Percentiles rank a stretch among this genome's conserved stretches.
These are phyloP conservation scores for Microctenopoma steveboyesi DNA, from an alignment of 2,797 vertebrate species.

Conservation along the genomic window DNA sequence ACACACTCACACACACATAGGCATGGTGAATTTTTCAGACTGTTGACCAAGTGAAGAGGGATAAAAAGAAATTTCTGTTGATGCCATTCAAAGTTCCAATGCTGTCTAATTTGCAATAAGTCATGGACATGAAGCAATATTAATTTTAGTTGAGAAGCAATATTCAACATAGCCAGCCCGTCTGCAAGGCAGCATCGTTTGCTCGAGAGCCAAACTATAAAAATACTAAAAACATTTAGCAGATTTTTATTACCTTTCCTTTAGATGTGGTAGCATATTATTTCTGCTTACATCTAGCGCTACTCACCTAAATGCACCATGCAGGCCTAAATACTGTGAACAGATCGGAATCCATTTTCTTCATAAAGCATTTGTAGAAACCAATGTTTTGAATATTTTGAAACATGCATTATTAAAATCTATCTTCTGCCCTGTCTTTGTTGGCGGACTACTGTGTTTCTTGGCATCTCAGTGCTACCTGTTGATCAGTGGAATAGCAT, in stretches of 20 bases:
- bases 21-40: constrained; percentile 29
- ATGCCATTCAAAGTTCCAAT: constrained; percentile 46
- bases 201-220: too few species aligned
- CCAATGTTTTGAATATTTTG: neutral
- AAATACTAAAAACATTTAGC: neutral
- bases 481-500: too few species aligned
- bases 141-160: too few species aligned
- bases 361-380: neutral
- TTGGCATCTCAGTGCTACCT: too few species aligned
- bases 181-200: too few species aligned
- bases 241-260: neutral
- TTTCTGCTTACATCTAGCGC: neutral
- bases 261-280: neutral
- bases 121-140: too few species aligned
- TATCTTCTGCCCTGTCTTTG: neutral
- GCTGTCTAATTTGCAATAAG: neutral
- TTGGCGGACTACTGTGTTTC: neutral
- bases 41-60: constrained; percentile 43
- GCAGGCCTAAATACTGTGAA: too few species aligned
- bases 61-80: constrained; percentile 40
- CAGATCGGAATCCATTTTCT: neutral
- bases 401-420: neutral
- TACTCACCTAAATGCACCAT: neutral
- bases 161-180: too few species aligned
- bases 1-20: constrained; percentile 18